phyloP scores from a whole-genome alignment of 35 echinoderm and acorn worm species.

The Patiria miniata region DNA sequence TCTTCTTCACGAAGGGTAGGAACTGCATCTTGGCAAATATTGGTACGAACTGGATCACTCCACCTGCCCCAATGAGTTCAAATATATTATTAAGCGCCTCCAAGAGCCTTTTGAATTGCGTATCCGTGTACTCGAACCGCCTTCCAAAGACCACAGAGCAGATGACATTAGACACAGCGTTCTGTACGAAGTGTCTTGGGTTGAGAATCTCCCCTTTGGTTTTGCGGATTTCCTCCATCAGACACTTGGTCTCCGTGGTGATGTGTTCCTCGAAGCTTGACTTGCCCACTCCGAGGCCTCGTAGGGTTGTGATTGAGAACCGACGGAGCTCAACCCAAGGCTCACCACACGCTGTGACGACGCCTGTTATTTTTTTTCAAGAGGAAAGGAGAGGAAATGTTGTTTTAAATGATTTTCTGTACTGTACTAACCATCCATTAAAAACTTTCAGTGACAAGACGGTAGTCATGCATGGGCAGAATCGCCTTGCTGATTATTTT shows the following conservation, averaged over 20 bases:
- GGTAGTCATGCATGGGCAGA: no score
- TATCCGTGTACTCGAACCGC: conserved; percentile 26
- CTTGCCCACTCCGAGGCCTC: no score
- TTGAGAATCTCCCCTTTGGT: background rate
- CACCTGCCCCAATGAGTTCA: background rate
- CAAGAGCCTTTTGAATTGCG: background rate
- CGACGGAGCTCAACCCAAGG: conserved; percentile 46
- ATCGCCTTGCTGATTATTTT: no score
- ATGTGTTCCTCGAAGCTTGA: no score
- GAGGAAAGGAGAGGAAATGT: no score
- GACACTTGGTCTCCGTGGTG: background rate
- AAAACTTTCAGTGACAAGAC: no score
- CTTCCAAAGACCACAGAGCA: conserved; percentile 28
- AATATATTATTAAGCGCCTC: background rate
- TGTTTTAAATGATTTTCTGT: no score
- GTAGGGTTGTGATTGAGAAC: conserved; percentile 48
- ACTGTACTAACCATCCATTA: no score
- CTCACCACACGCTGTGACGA: conserved; percentile 26
- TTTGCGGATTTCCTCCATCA: background rate
- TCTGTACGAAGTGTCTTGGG: background rate
- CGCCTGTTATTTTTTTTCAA: background rate
- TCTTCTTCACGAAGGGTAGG: background rate
- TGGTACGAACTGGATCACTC: background rate
- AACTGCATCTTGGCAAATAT: background rate
- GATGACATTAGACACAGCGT: conserved; percentile 36